These are phyloP conservation scores for Silurus meridionalis DNA, from an alignment of 2,113 vertebrate genomes.

Conservation along the genomic window DNA sequence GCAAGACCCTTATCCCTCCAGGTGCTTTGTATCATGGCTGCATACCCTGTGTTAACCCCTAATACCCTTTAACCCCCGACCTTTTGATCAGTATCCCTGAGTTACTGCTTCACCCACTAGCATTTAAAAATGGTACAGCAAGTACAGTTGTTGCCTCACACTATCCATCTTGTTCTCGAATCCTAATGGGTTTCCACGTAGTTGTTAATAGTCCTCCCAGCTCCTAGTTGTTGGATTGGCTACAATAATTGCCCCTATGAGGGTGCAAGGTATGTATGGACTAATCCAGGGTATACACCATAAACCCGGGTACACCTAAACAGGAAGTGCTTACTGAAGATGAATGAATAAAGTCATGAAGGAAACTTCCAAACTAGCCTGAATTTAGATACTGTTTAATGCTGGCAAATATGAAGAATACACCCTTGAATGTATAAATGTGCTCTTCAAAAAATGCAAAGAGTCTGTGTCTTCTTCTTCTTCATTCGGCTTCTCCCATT, in stretches of 20 bases:
- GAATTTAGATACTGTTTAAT: neutral
- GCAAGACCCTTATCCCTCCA: no score
- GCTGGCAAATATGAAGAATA: neutral
- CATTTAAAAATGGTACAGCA: neutral
- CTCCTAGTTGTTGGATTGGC: neutral
- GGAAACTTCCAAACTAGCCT: neutral
- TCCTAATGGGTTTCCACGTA: neutral
- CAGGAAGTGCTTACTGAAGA: neutral
- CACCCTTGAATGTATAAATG: no score
- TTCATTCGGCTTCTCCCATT: no score
- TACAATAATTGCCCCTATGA: neutral
- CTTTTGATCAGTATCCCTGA: no score
- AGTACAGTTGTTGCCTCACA: neutral
- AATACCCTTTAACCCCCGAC: no score
- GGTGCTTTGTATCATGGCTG: no score
- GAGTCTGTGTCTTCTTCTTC: no score
- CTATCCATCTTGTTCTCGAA: neutral
- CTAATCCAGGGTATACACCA: neutral
- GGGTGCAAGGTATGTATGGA: neutral
- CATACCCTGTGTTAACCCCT: no score
- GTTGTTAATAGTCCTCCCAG: neutral
- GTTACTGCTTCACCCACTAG: neutral
- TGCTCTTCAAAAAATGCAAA: neutral
- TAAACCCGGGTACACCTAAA: no score
- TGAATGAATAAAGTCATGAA: neutral